phyloP scores from a whole-genome alignment of 2,888 invertebrate genomes.

The Dolichopus griseipennis region DNA sequence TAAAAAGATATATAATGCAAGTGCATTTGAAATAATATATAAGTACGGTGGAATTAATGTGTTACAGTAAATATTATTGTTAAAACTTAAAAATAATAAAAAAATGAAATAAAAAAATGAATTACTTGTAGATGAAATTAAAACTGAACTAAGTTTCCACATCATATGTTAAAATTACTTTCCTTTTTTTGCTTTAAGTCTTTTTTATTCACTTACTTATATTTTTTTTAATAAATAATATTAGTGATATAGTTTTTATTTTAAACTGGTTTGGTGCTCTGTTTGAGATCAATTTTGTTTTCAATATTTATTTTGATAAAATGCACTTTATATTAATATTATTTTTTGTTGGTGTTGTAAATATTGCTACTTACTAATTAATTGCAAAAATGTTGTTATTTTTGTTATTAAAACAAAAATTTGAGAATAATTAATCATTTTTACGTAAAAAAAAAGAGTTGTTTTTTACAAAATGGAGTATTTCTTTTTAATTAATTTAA shows the following conservation, averaged over 20 bases:
- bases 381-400: too few relatives aligned
- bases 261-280: neutral
- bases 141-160: neutral
- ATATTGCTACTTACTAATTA: too few relatives aligned
- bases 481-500: too few relatives aligned
- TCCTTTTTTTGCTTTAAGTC: neutral
- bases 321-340: neutral
- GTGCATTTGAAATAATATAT: too few relatives aligned
- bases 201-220: neutral
- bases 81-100: too few relatives aligned
- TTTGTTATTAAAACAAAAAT: neutral
- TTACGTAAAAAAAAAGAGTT: neutral
- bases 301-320: neutral
- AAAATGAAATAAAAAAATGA: too few relatives aligned
- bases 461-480: too few relatives aligned
- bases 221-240: neutral
- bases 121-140: too few relatives aligned
- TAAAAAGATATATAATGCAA: too few relatives aligned
- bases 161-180: constrained; percentile 1
- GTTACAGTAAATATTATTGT: too few relatives aligned
- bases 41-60: too few relatives aligned
- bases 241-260: neutral
- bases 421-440: neutral
- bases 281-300: neutral
- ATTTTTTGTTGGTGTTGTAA: too few relatives aligned